A percentile compares a stretch with the other conserved stretches of the same genome.
Conservation (phyloP, 2,888 invertebrate genomes). For the Eilema griseolum region DNA sequence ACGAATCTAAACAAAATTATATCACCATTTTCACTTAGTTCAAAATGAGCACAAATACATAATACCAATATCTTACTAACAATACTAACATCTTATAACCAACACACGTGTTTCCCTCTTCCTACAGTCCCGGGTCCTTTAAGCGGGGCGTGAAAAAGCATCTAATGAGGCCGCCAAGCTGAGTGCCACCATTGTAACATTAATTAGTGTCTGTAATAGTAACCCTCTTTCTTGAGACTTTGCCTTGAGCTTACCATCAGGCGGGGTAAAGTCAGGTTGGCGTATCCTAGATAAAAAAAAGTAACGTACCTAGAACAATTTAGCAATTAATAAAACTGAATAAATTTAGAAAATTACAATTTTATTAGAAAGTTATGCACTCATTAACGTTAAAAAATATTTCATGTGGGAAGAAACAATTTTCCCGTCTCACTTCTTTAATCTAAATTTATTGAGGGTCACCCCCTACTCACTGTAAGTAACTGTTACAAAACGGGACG, state of each 20-base stretch:
- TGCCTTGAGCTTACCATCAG: too few relatives aligned
- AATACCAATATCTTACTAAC: not conserved
- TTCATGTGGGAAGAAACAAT: constrained; percentile 61
- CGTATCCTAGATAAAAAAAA: too few relatives aligned
- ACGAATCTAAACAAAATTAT: not conserved
- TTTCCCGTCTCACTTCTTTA: constrained; percentile 74
- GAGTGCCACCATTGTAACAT: too few relatives aligned
- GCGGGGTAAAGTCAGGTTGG: too few relatives aligned
- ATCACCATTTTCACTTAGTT: not conserved
- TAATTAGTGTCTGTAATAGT: too few relatives aligned
- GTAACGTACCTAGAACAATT: not conserved
- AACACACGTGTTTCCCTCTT: too few relatives aligned
- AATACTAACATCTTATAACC: not conserved
- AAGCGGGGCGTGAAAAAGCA: too few relatives aligned
- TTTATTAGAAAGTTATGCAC: constrained; percentile 37
- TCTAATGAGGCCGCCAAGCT: too few relatives aligned
- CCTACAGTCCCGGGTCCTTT: too few relatives aligned
- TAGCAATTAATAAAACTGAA: not conserved
- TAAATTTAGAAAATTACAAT: constrained; percentile 16
- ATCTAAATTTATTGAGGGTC: constrained; percentile 83
- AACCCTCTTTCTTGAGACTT: too few relatives aligned
- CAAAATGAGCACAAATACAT: not conserved
- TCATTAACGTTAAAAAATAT: constrained; percentile 48
- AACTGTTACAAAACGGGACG: constrained; percentile 78
- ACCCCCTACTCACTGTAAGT: constrained; percentile 73